Percentiles rank a stretch among this genome's conserved stretches.
Conservation (phyloP, 2,888 invertebrate species). For the Drosophila infuscata region DNA sequence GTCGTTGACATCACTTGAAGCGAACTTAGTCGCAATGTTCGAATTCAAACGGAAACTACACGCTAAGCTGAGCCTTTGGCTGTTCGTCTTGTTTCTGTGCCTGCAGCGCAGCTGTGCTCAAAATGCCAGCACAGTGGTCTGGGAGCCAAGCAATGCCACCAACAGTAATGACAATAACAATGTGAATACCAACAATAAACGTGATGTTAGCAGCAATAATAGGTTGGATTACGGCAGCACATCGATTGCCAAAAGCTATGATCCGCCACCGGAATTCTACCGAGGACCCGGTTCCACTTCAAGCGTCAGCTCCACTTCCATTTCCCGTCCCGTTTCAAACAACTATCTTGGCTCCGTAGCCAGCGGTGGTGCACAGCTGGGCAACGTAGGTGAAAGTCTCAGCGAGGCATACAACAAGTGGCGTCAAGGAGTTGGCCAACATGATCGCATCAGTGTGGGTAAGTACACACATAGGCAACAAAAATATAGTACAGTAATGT, state of each 20-base stretch:
- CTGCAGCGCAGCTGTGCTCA: slow-evolving; percentile 33
- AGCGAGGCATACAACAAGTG: slow-evolving; percentile 73
- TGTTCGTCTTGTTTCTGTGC: slow-evolving; percentile 9
- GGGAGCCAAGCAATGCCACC: slow-evolving; percentile 34
- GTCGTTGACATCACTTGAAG: slow-evolving; percentile 52
- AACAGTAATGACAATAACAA: slow-evolving; percentile 30
- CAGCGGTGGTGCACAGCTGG: slow-evolving; percentile 33
- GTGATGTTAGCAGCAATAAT: slow-evolving; percentile 36
- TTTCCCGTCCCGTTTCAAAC: neutral
- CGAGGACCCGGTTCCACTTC: slow-evolving; percentile 69
- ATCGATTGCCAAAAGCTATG: slow-evolving; percentile 76
- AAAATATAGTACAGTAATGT: neutral
- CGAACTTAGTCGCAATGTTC: slow-evolving; percentile 70
- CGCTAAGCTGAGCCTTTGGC: slow-evolving; percentile 24
- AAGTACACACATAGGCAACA: slow-evolving; percentile 30
- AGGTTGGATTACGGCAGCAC: slow-evolving; percentile 62
- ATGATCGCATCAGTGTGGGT: slow-evolving; percentile 82
- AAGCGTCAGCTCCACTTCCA: slow-evolving; percentile 13
- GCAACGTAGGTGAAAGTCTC: slow-evolving; percentile 56
- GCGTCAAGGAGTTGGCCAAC: slow-evolving; percentile 61
- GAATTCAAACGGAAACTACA: slow-evolving; percentile 55
- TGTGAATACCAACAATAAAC: slow-evolving; percentile 41
- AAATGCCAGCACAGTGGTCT: slow-evolving; percentile 49
- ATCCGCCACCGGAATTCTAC: slow-evolving; percentile 82
- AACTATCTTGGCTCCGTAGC: slow-evolving; percentile 9